These are phyloP conservation scores for Pterophyllum scalare DNA, from an alignment of 2,113 vertebrate species.

Conservation along the genomic window DNA sequence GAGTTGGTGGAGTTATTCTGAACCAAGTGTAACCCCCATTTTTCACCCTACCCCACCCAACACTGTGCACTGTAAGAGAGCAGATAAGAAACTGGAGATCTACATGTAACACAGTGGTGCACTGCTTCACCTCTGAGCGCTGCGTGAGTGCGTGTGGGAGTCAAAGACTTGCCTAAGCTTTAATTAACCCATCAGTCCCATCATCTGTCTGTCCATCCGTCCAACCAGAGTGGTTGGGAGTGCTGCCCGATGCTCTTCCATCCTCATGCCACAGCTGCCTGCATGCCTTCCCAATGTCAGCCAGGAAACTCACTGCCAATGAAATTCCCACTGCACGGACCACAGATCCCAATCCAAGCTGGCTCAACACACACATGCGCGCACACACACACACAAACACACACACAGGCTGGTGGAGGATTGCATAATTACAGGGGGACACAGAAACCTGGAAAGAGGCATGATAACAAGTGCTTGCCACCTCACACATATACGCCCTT, in stretches of 20 bases:
- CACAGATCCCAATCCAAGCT: conserved; percentile 34
- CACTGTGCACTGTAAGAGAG: background rate
- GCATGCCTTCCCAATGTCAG: conserved; percentile 49
- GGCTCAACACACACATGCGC: conserved; percentile 8
- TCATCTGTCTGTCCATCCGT: conserved; percentile 34
- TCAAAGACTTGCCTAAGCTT: conserved; percentile 21
- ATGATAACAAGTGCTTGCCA: background rate
- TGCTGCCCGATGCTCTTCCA: conserved; percentile 26
- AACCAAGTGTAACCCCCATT: background rate
- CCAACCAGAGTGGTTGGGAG: conserved; percentile 48
- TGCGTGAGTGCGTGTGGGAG: conserved; percentile 23
- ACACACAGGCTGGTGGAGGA: conserved; percentile 23
- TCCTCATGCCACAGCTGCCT: conserved; percentile 34
- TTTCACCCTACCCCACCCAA: conserved; percentile 10
- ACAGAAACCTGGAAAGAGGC: conserved; percentile 15
- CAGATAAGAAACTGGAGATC: background rate
- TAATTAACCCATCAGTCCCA: conserved; percentile 46
- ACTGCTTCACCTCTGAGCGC: background rate
- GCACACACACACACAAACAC: background rate
- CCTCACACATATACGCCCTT: conserved; percentile 3
- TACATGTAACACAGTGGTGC: background rate
- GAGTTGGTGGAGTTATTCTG: background rate
- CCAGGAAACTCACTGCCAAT: conserved; percentile 54
- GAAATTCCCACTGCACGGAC: conserved; percentile 54
- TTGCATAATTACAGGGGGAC: conserved; percentile 56